Conservation (phyloP, 2,113 vertebrate species). For the Odocoileus hemionus region DNA sequence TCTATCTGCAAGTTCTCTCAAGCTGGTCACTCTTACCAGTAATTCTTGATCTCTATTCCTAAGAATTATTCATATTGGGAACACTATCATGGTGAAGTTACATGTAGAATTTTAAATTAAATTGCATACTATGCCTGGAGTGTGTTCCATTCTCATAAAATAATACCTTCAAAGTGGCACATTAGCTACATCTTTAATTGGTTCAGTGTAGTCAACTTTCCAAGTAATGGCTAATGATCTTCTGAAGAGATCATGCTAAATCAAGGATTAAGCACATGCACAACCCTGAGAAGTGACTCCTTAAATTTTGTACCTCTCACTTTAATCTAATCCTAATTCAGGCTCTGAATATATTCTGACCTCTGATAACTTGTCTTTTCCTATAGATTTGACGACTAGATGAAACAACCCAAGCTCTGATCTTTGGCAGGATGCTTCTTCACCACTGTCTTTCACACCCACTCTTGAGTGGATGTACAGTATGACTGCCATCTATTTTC, state of each 20-base stretch:
- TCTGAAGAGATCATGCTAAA: neutral
- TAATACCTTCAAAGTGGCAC: neutral
- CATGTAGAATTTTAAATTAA: neutral
- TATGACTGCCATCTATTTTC: neutral
- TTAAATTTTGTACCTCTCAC: neutral
- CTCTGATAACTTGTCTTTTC: neutral
- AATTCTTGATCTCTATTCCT: neutral
- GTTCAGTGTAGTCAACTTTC: neutral
- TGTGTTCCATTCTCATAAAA: neutral
- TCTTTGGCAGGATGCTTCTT: neutral
- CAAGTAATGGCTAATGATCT: neutral
- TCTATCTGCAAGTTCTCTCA: neutral
- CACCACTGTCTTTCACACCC: neutral
- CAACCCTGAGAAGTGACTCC: neutral
- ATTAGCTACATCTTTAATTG: neutral
- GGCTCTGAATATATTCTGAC: neutral
- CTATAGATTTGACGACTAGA: neutral
- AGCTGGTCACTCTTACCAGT: neutral
- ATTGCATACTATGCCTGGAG: neutral
- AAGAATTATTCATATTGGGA: neutral
- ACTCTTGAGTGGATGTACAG: neutral
- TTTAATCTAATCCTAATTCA: neutral
- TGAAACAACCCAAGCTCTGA: neutral
- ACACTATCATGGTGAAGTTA: neutral
- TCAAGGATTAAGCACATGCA: neutral